Conservation (phyloP, 2,797 vertebrate genomes). For the Tapirus indicus region DNA sequence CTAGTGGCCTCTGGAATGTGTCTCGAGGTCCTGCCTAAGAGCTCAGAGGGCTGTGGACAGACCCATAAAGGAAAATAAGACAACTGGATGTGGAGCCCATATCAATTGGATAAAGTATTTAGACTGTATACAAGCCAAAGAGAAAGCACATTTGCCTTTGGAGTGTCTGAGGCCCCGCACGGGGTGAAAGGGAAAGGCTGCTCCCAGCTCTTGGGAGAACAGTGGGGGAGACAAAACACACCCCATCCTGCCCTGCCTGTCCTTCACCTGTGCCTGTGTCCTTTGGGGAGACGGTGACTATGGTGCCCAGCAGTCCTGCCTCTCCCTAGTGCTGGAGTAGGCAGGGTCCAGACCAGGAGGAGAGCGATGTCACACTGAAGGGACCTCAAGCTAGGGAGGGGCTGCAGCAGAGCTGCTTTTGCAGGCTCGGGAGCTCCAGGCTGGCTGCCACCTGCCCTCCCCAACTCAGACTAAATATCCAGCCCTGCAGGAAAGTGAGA, state of each 20-base stretch:
- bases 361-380: not conserved
- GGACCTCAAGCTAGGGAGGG: not conserved
- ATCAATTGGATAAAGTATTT: constrained; percentile 65
- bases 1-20: constrained; percentile 33
- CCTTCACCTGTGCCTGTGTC: constrained; percentile 26
- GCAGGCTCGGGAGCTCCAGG: constrained; percentile 68
- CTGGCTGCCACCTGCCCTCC: constrained; percentile 78
- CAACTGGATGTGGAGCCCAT: constrained; percentile 5
- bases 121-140: constrained; percentile 52
- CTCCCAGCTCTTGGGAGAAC: constrained; percentile 30
- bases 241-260: not conserved
- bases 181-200: not conserved
- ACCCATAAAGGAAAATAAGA: constrained; percentile 50
- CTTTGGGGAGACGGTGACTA: not conserved
- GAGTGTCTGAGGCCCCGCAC: constrained; percentile 43
- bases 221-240: not conserved
- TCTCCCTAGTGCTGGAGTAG: not conserved
- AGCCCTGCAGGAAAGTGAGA: constrained; percentile 78
- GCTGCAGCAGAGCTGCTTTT: not conserved
- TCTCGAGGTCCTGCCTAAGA: not conserved
- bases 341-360: not conserved
- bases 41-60: constrained; percentile 47
- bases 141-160: constrained; percentile 47
- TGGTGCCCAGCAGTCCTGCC: not conserved
- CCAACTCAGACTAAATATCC: constrained; percentile 82